Percentiles rank a stretch among this genome's conserved stretches.
Evolutionary conservation across 2,797 vertebrate genomes (phyloP).

Genomic region (Notoglanidium macrostoma): DNA sequence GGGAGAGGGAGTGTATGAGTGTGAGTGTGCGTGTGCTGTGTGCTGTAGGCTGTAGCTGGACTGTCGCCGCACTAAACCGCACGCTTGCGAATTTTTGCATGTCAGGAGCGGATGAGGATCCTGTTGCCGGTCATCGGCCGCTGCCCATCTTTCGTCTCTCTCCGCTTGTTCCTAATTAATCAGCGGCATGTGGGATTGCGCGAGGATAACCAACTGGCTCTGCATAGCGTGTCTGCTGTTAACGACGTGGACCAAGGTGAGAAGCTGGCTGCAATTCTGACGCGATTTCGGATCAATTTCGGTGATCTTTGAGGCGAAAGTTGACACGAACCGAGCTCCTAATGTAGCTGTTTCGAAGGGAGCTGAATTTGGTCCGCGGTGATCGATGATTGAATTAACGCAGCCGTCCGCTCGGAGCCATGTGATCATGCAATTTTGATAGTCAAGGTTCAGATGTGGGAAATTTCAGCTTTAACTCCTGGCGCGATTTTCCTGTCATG

Average conservation of each 20-base stretch:
- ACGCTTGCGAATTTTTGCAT: constrained; percentile 74
- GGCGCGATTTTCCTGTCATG: constrained; percentile 55
- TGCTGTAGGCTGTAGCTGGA: constrained; percentile 65
- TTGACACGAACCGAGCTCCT: constrained; percentile 69
- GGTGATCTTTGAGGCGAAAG: constrained; percentile 65
- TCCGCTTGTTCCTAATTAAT: constrained; percentile 74
- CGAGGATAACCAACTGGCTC: constrained; percentile 77
- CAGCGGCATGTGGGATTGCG: constrained; percentile 85
- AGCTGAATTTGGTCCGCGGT: constrained; percentile 55
- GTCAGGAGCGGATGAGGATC: constrained; percentile 75
- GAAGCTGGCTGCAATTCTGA: constrained; percentile 52
- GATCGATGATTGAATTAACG: constrained; percentile 74
- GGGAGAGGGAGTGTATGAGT: constrained; percentile 65
- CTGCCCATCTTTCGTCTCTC: constrained; percentile 69
- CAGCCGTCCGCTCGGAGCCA: constrained; percentile 63
- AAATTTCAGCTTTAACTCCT: constrained; percentile 51
- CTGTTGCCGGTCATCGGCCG: constrained; percentile 77
- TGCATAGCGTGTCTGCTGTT: constrained; percentile 80
- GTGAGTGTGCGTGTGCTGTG: constrained; percentile 62
- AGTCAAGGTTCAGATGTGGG: constrained; percentile 66
- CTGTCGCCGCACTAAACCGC: constrained; percentile 68
- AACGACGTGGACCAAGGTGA: constrained; percentile 86
- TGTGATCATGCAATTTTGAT: constrained; percentile 68
- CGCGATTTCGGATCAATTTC: constrained; percentile 19
- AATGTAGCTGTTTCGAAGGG: constrained; percentile 49